Evolutionary conservation across 2,888 invertebrate genomes (phyloP).

Genomic region (Eupeodes latifasciatus): DNA sequence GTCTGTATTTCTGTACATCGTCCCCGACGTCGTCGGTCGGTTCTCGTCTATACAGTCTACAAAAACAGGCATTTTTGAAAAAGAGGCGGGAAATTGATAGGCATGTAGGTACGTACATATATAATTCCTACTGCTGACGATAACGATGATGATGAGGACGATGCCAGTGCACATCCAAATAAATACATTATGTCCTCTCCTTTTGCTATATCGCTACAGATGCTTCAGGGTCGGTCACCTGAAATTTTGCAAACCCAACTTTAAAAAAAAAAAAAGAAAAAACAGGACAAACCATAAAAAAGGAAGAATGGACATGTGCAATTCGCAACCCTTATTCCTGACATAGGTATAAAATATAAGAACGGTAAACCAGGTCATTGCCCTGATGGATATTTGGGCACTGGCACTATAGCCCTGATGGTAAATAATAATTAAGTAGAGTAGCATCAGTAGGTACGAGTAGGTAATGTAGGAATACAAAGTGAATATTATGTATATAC

Average conservation of each 20-base stretch:
- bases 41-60: background rate
- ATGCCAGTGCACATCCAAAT: slow-evolving; percentile 15
- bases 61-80: slow-evolving; percentile 10
- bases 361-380: slow-evolving; percentile 57
- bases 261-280: background rate
- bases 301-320: slow-evolving; percentile 58
- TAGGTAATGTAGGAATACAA: too few relatives aligned
- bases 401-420: background rate
- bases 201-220: background rate
- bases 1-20: background rate
- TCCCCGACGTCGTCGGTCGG: too few relatives aligned
- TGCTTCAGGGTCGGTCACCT: slow-evolving; percentile 37
- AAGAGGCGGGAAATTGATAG: slow-evolving; percentile 65
- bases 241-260: background rate
- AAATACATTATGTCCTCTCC: background rate
- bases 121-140: background rate
- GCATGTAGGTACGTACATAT: too few relatives aligned
- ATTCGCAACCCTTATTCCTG: slow-evolving; percentile 64
- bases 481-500: background rate
- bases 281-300: slow-evolving; percentile 17
- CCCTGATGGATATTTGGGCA: slow-evolving; percentile 61
- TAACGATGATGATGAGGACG: background rate
- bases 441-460: slow-evolving; percentile 25
- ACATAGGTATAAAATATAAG: background rate
- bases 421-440: slow-evolving; percentile 63